Evolutionary conservation across 2,797 vertebrate genomes (phyloP).

Genomic region (Artibeus lituratus): DNA sequence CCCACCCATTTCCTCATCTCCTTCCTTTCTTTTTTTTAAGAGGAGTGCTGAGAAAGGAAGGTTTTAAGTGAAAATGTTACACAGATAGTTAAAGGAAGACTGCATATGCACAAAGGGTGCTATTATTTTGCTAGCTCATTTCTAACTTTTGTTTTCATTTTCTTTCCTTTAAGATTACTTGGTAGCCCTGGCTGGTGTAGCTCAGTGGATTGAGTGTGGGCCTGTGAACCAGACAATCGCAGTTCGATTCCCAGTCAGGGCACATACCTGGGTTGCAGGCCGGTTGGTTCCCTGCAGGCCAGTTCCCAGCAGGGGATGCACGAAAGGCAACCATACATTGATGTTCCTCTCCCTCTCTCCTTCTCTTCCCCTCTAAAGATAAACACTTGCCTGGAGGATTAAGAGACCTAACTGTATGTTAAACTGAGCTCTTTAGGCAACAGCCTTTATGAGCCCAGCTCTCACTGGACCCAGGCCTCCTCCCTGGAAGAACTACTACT

Average conservation of each 20-base stretch:
- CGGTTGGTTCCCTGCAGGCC: no score
- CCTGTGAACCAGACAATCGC: no score
- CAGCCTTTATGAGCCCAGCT: neutral
- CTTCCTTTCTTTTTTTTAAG: neutral
- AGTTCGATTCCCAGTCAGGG: no score
- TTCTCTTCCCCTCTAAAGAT: no score
- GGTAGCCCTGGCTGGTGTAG: no score
- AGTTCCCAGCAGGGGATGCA: no score
- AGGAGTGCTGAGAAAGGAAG: neutral
- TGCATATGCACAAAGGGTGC: neutral
- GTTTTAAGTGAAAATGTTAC: neutral
- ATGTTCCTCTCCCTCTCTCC: no score
- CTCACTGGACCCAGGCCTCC: neutral
- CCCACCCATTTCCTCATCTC: neutral
- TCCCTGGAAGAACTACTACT: neutral
- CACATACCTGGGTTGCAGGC: no score
- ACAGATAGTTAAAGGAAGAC: conserved; percentile 18
- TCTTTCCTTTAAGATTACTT: conserved; percentile 8
- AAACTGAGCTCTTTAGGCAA: neutral
- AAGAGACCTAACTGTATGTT: neutral
- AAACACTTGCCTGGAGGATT: neutral
- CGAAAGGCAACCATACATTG: no score
- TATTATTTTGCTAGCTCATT: conserved; percentile 7
- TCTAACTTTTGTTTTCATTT: neutral
- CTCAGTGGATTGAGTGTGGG: no score